Conservation (phyloP, 2,113 vertebrate genomes). For the Chloroceryle aenea region DNA sequence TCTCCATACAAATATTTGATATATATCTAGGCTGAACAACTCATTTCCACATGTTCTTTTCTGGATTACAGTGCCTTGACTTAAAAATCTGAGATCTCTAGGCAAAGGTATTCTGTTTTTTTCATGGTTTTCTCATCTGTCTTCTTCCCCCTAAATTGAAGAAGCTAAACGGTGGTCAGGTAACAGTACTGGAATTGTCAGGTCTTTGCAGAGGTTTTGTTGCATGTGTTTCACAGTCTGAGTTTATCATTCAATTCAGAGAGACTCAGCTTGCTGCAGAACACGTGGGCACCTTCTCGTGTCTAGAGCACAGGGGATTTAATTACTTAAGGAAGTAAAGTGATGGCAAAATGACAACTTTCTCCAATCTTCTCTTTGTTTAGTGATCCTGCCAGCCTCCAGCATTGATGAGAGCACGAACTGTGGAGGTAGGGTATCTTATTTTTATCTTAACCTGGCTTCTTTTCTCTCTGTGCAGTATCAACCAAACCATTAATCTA, state of each 20-base stretch:
- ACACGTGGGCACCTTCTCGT: background rate
- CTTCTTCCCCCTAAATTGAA: background rate
- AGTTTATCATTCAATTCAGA: background rate
- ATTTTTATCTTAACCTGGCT: conserved; percentile 63
- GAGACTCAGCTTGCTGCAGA: conserved; percentile 13
- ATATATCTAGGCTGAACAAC: background rate
- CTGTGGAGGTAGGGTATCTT: conserved; percentile 89
- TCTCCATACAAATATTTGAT: background rate
- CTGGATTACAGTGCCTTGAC: background rate
- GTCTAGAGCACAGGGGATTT: conserved; percentile 1
- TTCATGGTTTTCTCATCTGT: background rate
- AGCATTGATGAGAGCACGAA: conserved; percentile 89
- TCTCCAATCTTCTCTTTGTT: conserved; percentile 49
- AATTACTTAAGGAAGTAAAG: conserved; percentile 34
- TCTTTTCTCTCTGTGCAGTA: conserved; percentile 53
- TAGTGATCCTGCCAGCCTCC: conserved; percentile 95
- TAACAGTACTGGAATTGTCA: background rate
- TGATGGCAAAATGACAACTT: conserved; percentile 39
- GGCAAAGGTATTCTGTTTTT: background rate
- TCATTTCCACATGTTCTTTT: background rate
- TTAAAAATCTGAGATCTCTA: background rate
- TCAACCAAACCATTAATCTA: conserved; percentile 67
- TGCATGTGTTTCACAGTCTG: background rate
- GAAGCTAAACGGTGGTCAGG: background rate
- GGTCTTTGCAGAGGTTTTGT: background rate